Evolutionary conservation across 1,140 invertebrate species (phyloP), one percentile per base, ranked within the genome.

Genomic region (Phenacoccus solenopsis): DNA sequence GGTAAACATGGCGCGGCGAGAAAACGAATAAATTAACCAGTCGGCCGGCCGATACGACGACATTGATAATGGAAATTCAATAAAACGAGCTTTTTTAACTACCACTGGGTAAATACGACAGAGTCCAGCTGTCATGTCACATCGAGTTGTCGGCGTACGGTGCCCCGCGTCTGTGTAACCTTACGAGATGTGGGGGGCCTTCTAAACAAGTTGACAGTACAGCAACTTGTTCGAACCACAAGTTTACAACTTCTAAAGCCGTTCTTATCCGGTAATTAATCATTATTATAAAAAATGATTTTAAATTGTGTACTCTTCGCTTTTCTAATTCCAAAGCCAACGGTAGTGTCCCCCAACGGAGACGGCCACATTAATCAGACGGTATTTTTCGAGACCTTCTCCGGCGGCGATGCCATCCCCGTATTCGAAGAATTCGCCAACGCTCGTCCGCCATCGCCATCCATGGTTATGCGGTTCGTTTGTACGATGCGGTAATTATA

Each of bases 211-310:
- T 64, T 64, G 59, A 64, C 59, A 64, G 59, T 64, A 24, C 25
- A 10, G 9, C 25, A 64, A 64, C 22, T 64, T 64, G 59, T 64
- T 64, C 59, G 59, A 64, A 64, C 59, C 59, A 64, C 59, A 64
- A 64, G 22, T 64, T 64, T 64, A 64, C 59, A 64, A 64, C 59
- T 64, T 64, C 59, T n/a, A n/a, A 25, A 64, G 59, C 59, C 59
- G 59, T 64, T 27, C 25, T 64, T 27, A 64, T 27, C 25, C 20
- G 20, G 59, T 27, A 24, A 64, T 64, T 64, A 64, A 64, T 64
- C 59, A 64, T 64, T 64, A 64, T 64, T 64, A 64, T 64, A 64
- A 64, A 64, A 64, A 64, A 64, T 64, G 59, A 64, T 64, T 64
- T 16, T 16, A 16, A 64, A 64, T 27, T 64, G 59, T 64, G 25